Percentiles rank a stretch among this genome's conserved stretches.
Conservation (phyloP, 2,113 vertebrate species). For the Cynocephalus volans region DNA sequence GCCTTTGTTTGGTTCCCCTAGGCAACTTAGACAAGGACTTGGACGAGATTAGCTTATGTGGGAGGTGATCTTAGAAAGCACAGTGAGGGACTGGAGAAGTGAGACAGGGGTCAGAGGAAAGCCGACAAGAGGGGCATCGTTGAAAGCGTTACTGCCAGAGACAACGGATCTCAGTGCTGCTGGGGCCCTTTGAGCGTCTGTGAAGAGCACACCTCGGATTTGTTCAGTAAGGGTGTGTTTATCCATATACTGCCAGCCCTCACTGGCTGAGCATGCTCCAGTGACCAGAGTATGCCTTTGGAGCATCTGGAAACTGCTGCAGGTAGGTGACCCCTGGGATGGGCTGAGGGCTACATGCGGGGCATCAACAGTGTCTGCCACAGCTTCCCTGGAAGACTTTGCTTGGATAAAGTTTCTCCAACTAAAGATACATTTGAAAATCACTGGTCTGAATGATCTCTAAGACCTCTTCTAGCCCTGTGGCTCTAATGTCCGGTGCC, state of each 20-base stretch:
- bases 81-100: not conserved
- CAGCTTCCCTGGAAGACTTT: not conserved
- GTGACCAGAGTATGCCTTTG: not conserved
- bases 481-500: not conserved
- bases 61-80: not conserved
- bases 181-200: not conserved
- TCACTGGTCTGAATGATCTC: not conserved
- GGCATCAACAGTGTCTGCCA: not conserved
- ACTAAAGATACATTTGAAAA: not conserved
- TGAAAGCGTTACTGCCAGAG: not conserved
- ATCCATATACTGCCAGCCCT: not conserved
- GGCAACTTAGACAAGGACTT: not conserved
- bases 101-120: not conserved
- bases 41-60: not conserved
- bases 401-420: not conserved
- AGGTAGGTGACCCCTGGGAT: not conserved
- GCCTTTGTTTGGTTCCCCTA: not conserved
- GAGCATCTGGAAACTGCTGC: not conserved
- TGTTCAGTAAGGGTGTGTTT: not conserved
- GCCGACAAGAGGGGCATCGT: too few species aligned
- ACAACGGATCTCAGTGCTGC: not conserved
- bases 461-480: not conserved
- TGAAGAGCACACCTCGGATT: not conserved
- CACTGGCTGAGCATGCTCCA: not conserved
- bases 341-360: not conserved